These are phyloP conservation scores for Paguma larvata DNA, from an alignment of 2,797 vertebrate species.

Conservation along the genomic window DNA sequence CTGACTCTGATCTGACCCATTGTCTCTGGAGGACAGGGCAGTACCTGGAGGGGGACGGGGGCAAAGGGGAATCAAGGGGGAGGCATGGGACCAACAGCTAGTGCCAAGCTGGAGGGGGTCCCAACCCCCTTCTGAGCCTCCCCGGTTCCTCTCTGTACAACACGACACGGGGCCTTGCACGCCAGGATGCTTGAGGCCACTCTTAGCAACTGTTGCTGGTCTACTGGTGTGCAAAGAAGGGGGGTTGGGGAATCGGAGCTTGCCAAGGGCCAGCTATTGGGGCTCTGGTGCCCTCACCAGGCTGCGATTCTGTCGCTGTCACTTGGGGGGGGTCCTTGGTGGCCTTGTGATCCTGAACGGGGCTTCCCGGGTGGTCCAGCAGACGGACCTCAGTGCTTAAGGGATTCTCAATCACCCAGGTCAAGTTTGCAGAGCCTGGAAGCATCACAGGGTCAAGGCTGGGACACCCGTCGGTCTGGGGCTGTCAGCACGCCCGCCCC, in stretches of 20 bases:
- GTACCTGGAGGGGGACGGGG: neutral
- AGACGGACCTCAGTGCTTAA: slow-evolving; percentile 35
- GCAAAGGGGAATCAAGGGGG: neutral
- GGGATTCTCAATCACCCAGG: neutral
- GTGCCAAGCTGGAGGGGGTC: neutral
- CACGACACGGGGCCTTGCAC: neutral
- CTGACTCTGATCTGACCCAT: neutral
- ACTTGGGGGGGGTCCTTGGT: neutral
- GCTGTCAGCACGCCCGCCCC: neutral
- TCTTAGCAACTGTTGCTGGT: neutral
- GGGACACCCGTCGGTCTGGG: neutral
- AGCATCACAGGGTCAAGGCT: neutral
- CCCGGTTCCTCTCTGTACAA: neutral
- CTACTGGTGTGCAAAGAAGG: neutral
- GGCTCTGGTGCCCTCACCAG: neutral
- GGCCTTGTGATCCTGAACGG: neutral
- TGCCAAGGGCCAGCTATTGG: slow-evolving; percentile 19
- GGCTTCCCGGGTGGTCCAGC: neutral
- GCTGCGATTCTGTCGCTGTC: neutral
- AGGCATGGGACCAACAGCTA: neutral
- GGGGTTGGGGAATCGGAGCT: neutral
- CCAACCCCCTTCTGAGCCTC: neutral
- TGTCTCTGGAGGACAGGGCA: slow-evolving; percentile 1
- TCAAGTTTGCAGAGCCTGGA: neutral
- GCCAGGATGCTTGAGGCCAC: neutral